phyloP scores from a whole-genome alignment of 2,888 invertebrate genomes.

The Nomada ruficornis region DNA sequence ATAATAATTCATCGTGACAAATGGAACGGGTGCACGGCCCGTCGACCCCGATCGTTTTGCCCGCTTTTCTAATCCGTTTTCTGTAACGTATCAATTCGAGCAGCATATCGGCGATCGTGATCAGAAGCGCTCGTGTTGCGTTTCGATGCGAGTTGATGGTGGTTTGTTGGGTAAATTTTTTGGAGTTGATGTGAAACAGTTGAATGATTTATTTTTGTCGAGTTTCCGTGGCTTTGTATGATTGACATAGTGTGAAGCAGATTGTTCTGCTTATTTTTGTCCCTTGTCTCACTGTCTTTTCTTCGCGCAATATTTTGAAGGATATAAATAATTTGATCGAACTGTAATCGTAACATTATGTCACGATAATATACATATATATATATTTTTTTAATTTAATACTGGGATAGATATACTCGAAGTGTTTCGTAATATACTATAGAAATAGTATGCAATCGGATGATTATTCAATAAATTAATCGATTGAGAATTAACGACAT shows the following conservation, averaged over 20 bases:
- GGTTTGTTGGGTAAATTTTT: background rate
- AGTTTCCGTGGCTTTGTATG: background rate
- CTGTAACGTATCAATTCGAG: constrained; percentile 23
- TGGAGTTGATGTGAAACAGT: no score
- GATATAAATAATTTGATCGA: background rate
- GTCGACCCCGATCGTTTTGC: background rate
- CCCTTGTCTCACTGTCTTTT: no score
- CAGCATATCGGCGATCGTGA: background rate
- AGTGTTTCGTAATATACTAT: no score
- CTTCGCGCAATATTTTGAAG: no score
- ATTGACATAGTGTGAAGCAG: no score
- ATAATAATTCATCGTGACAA: constrained; percentile 53
- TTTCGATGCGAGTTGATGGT: background rate
- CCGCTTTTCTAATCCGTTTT: constrained; percentile 32
- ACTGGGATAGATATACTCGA: no score
- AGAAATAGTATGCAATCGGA: no score
- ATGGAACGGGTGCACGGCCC: constrained; percentile 12
- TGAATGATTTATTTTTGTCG: background rate
- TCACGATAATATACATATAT: no score
- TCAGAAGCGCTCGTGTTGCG: background rate
- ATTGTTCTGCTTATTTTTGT: no score
- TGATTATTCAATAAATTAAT: no score
- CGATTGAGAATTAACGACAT: no score
- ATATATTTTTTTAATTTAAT: no score
- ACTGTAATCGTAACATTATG: background rate